phyloP scores from a whole-genome alignment of 2,113 vertebrate species.

The Ellobius talpinus region DNA sequence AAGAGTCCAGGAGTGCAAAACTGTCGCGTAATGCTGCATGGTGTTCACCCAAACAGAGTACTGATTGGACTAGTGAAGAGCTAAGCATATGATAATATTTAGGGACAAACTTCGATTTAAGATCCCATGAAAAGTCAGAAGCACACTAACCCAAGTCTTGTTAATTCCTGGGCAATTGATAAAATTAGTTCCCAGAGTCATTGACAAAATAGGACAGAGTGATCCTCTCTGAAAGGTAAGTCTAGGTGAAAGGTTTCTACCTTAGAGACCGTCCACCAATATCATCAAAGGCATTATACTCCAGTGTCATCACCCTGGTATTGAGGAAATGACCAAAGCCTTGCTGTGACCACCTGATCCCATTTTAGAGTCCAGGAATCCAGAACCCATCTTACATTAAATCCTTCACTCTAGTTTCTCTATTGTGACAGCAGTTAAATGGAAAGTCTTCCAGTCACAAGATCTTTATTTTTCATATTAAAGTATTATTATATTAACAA shows the following conservation, averaged over 20 bases:
- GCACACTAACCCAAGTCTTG: background rate
- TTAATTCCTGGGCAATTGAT: background rate
- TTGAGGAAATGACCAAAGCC: background rate
- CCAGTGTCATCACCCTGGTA: background rate
- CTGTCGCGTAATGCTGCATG: background rate
- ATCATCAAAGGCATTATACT: background rate
- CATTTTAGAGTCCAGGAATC: background rate
- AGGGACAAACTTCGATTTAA: background rate
- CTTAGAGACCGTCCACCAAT: background rate
- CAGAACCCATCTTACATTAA: background rate
- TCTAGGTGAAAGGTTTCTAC: background rate
- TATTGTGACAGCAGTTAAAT: background rate
- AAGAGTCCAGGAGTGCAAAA: background rate
- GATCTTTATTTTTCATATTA: constrained; percentile 1
- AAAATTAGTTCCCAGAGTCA: background rate
- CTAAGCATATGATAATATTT: background rate
- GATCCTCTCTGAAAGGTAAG: background rate
- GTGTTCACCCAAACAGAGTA: background rate
- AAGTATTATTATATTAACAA: constrained; percentile 17
- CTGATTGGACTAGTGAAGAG: background rate
- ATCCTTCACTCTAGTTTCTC: background rate
- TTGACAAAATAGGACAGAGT: constrained; percentile 43
- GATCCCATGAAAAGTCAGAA: constrained; percentile 20
- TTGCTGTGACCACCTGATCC: background rate
- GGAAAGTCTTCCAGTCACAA: background rate